Base-by-base conservation (phyloP, 2,888 invertebrate genomes). In the Ophioninae sp. region DNA sequence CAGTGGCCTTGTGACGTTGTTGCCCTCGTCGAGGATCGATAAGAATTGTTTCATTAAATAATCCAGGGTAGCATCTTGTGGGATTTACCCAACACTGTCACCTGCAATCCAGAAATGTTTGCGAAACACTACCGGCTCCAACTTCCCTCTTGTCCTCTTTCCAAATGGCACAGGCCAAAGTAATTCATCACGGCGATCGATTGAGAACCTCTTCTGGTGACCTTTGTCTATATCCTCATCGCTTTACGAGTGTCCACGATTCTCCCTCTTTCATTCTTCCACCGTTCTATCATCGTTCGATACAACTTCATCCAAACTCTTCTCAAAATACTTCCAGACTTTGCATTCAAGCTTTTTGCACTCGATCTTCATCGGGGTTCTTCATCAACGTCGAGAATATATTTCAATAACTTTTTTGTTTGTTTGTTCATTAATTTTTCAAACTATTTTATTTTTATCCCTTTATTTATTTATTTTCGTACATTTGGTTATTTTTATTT, bases 31-130 rank as follows among this genome's bases (percentile, higher is more conserved):
- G 78, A 74, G 81, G 85, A 86, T 90, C 90, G 87, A 90, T 89
- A 87, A 87, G 78, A 85, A 81, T 73, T 39, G 64, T 56, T 67
- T 79, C 72, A 74, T 86, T 89, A 85, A 90, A 90, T 90, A 90
- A 89, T 89, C 87, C 83, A 89, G 84, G 58, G 78, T 64, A 85
- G 72, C 88, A 90, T 89, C 88, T 88, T 87, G 87, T 88, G 88
- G 88, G 88, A 88, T 88, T 88, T 88, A 86, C 82, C 75, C 86
- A 67, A 63, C 68, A 74, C 82, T 71, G 79, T 80, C 88, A 87
- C 83, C 88, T 86, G 59, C 61, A 30, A 13, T 8, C n/a, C 23
- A 39, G 13, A 68, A 59, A 77, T 9, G 37, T 61, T 37, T 37
- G 44, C 56, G 23, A 64, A 69, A 61, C 51, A 61, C 56, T 58